Evolutionary conservation across 2,113 vertebrate genomes (phyloP).

Genomic region (Ibidorhyncha struthersii): DNA sequence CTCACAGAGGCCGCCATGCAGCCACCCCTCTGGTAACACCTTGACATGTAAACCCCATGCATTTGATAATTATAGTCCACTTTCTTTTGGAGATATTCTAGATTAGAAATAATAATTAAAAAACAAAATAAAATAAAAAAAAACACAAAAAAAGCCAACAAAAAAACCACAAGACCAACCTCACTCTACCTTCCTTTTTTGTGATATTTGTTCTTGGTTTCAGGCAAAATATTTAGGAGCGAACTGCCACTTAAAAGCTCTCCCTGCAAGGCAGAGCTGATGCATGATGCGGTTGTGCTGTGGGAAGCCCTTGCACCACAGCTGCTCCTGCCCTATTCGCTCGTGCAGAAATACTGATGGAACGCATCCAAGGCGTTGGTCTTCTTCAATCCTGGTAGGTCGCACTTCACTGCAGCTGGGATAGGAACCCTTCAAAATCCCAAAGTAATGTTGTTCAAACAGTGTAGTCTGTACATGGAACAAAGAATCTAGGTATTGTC

Average conservation of each 20-base stretch:
- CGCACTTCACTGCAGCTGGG: neutral
- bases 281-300: neutral
- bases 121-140: too few species aligned
- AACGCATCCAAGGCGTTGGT: neutral
- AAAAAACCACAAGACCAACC: too few species aligned
- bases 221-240: neutral
- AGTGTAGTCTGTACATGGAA: neutral
- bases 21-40: neutral
- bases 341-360: neutral
- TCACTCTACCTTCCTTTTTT: neutral
- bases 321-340: neutral
- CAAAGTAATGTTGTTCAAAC: neutral
- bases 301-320: neutral
- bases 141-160: too few species aligned
- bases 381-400: neutral
- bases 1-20: fast-evolving
- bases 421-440: neutral
- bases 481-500: neutral
- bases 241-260: neutral
- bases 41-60: neutral
- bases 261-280: neutral
- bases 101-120: neutral
- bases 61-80: neutral
- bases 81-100: neutral
- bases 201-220: neutral